phyloP scores from a whole-genome alignment of 2,113 vertebrate genomes.

The Kryptolebias marmoratus region DNA sequence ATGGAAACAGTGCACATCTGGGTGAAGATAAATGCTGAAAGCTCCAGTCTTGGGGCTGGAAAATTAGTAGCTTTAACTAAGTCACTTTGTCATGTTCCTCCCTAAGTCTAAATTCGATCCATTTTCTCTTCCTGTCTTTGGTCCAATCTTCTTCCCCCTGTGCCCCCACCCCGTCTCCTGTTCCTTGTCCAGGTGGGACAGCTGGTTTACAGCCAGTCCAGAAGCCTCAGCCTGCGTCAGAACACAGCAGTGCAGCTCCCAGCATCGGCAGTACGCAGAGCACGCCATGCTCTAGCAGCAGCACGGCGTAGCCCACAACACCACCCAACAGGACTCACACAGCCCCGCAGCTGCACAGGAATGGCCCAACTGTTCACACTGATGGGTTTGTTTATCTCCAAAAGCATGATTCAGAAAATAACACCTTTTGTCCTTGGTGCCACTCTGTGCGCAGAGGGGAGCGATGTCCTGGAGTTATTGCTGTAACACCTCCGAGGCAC shows the following conservation, averaged over 20 bases:
- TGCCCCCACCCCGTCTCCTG: neutral
- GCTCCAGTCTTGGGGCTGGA: neutral
- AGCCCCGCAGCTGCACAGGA: constrained; percentile 16
- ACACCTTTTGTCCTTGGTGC: constrained; percentile 2
- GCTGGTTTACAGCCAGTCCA: constrained; percentile 84
- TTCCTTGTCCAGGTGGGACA: constrained; percentile 80
- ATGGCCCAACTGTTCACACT: constrained; percentile 44
- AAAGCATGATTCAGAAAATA: constrained; percentile 62
- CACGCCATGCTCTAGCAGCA: constrained; percentile 96
- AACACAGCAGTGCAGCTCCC: constrained; percentile 94
- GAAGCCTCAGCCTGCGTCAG: constrained; percentile 84
- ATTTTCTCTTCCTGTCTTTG: constrained; percentile 6
- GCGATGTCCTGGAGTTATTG: constrained; percentile 16
- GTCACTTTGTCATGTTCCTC: constrained; percentile 9
- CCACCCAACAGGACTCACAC: neutral
- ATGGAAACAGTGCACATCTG: too few relatives aligned
- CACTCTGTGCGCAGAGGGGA: constrained; percentile 12
- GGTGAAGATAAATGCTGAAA: neutral
- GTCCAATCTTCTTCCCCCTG: constrained; percentile 5
- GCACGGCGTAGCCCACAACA: constrained; percentile 82
- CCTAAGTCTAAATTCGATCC: neutral
- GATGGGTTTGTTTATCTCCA: constrained; percentile 46
- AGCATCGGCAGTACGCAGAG: constrained; percentile 97
- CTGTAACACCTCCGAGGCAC: neutral
- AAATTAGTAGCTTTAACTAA: constrained; percentile 18